These are phyloP conservation scores for Drosophila murphyi DNA, from an alignment of 1,140 invertebrate species.

Conservation along the genomic window DNA sequence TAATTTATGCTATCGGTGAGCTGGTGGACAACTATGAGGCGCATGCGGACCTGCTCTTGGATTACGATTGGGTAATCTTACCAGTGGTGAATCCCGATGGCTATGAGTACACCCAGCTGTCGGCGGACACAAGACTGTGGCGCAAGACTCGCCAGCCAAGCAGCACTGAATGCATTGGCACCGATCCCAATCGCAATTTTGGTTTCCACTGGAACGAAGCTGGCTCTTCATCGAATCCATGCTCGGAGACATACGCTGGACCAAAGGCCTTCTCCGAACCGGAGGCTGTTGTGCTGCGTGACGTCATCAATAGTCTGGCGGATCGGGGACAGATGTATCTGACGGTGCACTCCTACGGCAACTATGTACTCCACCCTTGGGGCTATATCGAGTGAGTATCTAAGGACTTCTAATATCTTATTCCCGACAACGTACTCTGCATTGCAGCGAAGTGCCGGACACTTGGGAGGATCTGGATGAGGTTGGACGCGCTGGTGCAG, in stretches of 20 bases:
- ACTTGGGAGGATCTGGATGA: constrained; percentile 81
- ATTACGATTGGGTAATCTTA: constrained; percentile 87
- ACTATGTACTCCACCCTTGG: constrained; percentile 90
- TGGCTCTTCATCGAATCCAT: constrained; percentile 88
- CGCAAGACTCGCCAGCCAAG: constrained; percentile 84
- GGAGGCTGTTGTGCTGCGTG: constrained; percentile 86
- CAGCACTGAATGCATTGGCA: constrained; percentile 85
- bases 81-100: constrained; percentile 86
- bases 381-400: constrained; percentile 86
- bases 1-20: constrained; percentile 87
- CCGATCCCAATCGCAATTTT: constrained; percentile 89
- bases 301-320: constrained; percentile 85
- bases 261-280: constrained; percentile 89
- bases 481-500: constrained; percentile 81
- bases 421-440: not conserved
- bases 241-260: constrained; percentile 89
- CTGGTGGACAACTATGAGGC: constrained; percentile 85
- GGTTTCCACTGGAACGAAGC: constrained; percentile 87
- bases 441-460: constrained; percentile 67
- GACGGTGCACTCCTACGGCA: constrained; percentile 88
- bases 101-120: constrained; percentile 70
- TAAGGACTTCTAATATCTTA: not conserved
- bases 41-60: constrained; percentile 82
- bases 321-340: constrained; percentile 87
- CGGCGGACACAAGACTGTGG: constrained; percentile 85